These are phyloP conservation scores for Macropus fuliginosus DNA, from an alignment of 2,797 vertebrate species.

Conservation along the genomic window DNA sequence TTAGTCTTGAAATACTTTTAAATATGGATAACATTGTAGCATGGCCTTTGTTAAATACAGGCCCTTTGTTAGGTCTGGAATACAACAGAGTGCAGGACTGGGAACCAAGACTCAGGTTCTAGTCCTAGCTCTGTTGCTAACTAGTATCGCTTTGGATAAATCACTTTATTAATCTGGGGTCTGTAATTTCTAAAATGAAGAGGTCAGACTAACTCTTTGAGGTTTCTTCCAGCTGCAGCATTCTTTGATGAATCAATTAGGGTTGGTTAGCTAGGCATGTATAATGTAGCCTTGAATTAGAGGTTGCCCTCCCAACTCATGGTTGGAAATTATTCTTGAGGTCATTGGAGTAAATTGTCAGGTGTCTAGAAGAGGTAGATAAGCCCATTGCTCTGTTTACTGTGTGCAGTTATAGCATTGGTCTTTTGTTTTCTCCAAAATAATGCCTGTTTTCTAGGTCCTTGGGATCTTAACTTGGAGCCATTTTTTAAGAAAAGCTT, in stretches of 20 bases:
- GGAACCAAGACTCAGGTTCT: neutral
- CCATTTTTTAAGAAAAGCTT: neutral
- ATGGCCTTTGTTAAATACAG: neutral
- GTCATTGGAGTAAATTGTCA: neutral
- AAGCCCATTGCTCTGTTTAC: neutral
- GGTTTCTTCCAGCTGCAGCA: neutral
- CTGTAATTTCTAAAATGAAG: neutral
- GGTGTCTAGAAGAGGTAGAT: neutral
- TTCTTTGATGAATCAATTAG: neutral
- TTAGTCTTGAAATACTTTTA: neutral
- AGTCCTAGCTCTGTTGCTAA: neutral
- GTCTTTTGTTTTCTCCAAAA: neutral
- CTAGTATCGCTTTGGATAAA: neutral
- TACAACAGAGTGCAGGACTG: neutral
- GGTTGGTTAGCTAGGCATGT: neutral
- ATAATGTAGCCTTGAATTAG: neutral
- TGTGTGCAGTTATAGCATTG: neutral
- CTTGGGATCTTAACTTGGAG: neutral
- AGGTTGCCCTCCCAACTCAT: neutral
- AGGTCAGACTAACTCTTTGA: neutral
- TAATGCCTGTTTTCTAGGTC: neutral
- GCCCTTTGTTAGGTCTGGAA: neutral
- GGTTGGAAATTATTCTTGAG: neutral
- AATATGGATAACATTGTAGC: neutral
- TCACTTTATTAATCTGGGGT: neutral